Base-by-base conservation (phyloP, 2,888 invertebrate species). In the Norana najaformis region DNA sequence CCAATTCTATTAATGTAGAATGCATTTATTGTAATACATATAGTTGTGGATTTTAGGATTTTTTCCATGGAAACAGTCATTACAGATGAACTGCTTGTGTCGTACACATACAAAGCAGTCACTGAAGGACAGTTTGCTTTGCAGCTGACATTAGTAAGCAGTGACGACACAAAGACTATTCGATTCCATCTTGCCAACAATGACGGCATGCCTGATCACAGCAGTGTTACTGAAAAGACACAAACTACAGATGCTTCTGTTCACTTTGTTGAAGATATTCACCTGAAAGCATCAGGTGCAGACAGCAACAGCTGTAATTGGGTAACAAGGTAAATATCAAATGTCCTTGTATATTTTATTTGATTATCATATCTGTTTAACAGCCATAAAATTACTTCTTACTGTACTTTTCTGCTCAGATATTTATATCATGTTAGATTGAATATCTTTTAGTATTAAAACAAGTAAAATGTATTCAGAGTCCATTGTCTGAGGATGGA, bases 1-100 rank as follows among this genome's bases (percentile, higher is more conserved):
- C 30, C 69, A 30, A 6, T 69, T 30, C 8, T 69, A 8, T 69
- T 69, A n/a, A 69, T 69, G n/a, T 69, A n/a, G 53, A 23, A 23
- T 53, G 23, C 53, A 53, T 53, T 53, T 53, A n/a, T 53, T 30
- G 47, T 47, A 13, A 47, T 47, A 18, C 30, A 69, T n/a, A 69
- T n/a, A 69, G 69, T 30, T 69, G 69, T n/a, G 69, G 69, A n/a
- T 85, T 85, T 85, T 37, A 85, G 85, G 85, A 36, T 85, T 35
- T 85, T 85, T 85, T 85, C 85, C 18, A 35, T 36, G 85, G 85
- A 85, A 13, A 8, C 37, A 18, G 23, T 23, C 37, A 36, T 85
- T 23, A 14, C 85, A 37, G 85, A 85, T 37, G 85, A 85, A 36
- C 35, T 85, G 20, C 37, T 13, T 36, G 85, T 85, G 36, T 36